Base-by-base conservation (phyloP, 2,113 vertebrate genomes). In the Aptenodytes patagonicus region DNA sequence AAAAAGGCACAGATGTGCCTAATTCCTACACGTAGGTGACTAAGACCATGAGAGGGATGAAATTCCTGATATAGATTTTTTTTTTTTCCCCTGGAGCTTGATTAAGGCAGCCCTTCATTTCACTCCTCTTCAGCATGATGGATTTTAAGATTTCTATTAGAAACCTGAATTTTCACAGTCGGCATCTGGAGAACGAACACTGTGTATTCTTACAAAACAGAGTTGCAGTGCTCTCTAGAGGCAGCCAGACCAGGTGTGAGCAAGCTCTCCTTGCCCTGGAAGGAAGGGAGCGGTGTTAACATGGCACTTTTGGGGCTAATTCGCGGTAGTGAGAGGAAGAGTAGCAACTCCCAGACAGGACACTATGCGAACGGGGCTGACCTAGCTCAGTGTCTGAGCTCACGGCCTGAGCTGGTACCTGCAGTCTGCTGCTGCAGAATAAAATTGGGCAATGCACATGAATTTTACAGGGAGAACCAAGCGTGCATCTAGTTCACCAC, bases 171-270 rank as follows among this genome's bases (percentile, higher is more conserved):
- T 94, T 94, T 87, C 64, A 29, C 38, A 62, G 20, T 51, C 1
- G 1, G 26, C 28, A 44, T 52, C n/a, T 55, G 75, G 16, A 92
- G 81, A 60, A 42, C 0, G 2, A 62, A 29, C 2, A 1, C 38
- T n/a, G 38, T 22, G 4, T 7, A 3, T 25, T 81, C 28, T 25
- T 14, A 9, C 11, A 54, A 10, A 62, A 5, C 89, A 87, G 91
- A 83, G 52, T n/a, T 28, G 54, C 86, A 87, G 83, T 84, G 83
- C 90, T 90, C 92, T 90, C 93, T 84, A 87, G 87, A 90, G 93
- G 87, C 73, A 90, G 29, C 49, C 82, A 69, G 24, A 60, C 7
- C 54, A 60, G 82, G 28, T 11, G 42, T 26, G 42, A 76, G 24
- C 42, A n/a, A 89, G 47, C 8, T 46, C 12, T 76, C n/a, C 36